Evolutionary conservation across 2,888 invertebrate genomes (phyloP).

Genomic region (Zhuqinia jingwanae): DNA sequence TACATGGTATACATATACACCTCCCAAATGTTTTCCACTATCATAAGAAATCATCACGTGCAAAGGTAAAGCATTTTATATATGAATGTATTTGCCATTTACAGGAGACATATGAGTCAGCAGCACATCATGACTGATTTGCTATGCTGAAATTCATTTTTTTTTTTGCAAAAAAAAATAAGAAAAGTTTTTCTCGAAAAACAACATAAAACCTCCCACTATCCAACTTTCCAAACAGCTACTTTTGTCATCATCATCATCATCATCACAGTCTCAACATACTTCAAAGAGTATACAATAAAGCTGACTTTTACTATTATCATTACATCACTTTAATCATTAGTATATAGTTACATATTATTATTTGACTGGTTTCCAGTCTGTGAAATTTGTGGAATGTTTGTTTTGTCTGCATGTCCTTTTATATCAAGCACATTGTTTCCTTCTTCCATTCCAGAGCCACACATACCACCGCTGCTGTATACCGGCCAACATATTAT

Average conservation of each 20-base stretch:
- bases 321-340: background rate
- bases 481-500: constrained; percentile 22
- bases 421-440: constrained; percentile 28
- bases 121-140: background rate
- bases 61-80: too few species aligned
- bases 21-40: background rate
- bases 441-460: constrained; percentile 14
- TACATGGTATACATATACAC: background rate
- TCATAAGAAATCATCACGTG: too few species aligned
- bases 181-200: too few species aligned
- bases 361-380: background rate
- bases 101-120: background rate
- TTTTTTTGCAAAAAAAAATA: too few species aligned
- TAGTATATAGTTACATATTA: background rate
- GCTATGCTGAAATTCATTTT: constrained; percentile 10
- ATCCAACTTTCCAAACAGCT: background rate
- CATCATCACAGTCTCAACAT: background rate
- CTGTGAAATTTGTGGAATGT: constrained; percentile 3
- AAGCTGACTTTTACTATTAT: too few species aligned
- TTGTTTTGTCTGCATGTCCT: background rate
- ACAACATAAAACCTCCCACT: background rate
- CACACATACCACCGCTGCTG: background rate
- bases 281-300: background rate
- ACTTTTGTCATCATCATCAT: background rate
- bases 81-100: constrained; percentile 4